A percentile compares a stretch with the other conserved stretches of the same genome.
These are phyloP conservation scores for Thalassarche chlororhynchos DNA, from an alignment of 2,113 vertebrate species.

Conservation along the genomic window DNA sequence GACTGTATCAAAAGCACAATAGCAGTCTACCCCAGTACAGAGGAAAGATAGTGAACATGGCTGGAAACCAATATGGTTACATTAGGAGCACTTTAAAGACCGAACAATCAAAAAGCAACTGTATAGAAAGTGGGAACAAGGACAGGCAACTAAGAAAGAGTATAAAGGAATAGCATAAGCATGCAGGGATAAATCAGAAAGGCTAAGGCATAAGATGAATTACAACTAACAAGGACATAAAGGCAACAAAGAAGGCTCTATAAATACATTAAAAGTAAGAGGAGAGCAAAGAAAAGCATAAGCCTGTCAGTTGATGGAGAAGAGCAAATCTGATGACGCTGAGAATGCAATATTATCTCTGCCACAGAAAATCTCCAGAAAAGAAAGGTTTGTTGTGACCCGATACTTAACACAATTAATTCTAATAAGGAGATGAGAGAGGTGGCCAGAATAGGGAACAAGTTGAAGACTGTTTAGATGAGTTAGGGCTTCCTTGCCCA, in stretches of 20 bases:
- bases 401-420: not conserved
- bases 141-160: not conserved
- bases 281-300: not conserved
- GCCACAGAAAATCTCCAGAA: not conserved
- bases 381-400: not conserved
- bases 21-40: not conserved
- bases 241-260: slow-evolving; percentile 19
- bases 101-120: slow-evolving; percentile 17
- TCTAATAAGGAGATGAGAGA: not conserved
- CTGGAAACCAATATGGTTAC: slow-evolving; percentile 28
- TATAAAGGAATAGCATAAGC: not conserved
- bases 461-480: not conserved
- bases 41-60: not conserved
- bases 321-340: not conserved
- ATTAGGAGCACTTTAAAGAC: slow-evolving; percentile 1
- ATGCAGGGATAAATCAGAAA: slow-evolving; percentile 26
- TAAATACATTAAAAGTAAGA: slow-evolving; percentile 33
- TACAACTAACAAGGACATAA: slow-evolving; percentile 31
- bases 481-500: not conserved
- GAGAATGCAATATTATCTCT: not conserved
- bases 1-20: not conserved
- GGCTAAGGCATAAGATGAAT: slow-evolving; percentile 4
- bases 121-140: slow-evolving; percentile 1
- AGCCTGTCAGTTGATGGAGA: not conserved
- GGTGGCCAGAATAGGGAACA: not conserved